Base-by-base conservation (phyloP, 2,888 invertebrate genomes). In the Leucophenga maculata region DNA sequence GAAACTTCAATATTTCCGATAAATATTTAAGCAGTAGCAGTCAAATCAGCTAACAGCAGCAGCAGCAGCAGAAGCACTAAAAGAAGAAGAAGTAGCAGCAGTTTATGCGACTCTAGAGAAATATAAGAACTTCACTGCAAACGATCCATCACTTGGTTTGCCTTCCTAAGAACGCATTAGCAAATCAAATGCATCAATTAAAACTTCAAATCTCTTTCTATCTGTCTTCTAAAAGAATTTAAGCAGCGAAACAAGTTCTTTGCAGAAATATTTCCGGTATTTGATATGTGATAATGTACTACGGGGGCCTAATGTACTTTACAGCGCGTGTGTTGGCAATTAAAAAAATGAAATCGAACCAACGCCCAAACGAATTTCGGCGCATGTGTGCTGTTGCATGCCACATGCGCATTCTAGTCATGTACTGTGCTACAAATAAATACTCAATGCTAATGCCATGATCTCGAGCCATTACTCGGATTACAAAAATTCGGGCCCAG, bases 281-380 rank as follows among this genome's bases (percentile, higher is more conserved):
- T 8, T 39, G 60, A 39, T 39, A 60, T 18, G 18, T 11, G 39
- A 39, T 39, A 39, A 8, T 39, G 39, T 39, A 6, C 39, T 8
- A 39, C 1, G 39, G 8, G 8, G 1, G 39, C 39, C 8, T 39
- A 39, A 39, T 39, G 39, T 11, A 39, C 39, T 39, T 39, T 39
- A 39, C 39, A 11, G 11, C 39, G 8, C 39, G 39, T 39, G 39
- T 39, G 4, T 52, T 60, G 39, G 60, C 60, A 60, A 60, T 60
- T 60, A 60, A 60, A 26, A 26, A 26, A 39, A 39, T 6, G 39
- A 39, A 39, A 60, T 60, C 16, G 18, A 20, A 39, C 44, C 60
- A 60, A 60, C 60, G 60, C 60, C 60, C 60, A 60, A 60, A 39
- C 31, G 60, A 60, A 39, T 60, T 60, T 60, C 18, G 60, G 60